A percentile compares a stretch with the other conserved stretches of the same genome.
phyloP scores from a whole-genome alignment of 1,140 invertebrate species.

The Calosoma granatense region DNA sequence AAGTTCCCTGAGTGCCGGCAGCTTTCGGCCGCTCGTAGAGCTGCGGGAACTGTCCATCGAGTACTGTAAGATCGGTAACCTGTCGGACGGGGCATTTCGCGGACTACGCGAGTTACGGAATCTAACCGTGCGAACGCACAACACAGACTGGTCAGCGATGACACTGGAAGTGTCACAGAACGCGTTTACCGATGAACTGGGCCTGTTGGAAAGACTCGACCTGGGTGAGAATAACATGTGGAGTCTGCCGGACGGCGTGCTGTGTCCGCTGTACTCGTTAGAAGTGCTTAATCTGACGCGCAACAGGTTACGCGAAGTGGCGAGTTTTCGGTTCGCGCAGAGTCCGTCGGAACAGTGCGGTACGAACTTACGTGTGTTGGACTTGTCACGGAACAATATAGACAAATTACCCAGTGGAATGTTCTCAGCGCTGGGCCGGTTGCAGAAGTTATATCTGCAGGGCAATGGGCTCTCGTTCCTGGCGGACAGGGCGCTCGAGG shows the following conservation, averaged over 20 bases:
- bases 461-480: conserved; percentile 62
- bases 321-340: conserved; percentile 61
- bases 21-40: conserved; percentile 72
- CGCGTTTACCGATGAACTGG: conserved; percentile 63
- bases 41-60: conserved; percentile 76
- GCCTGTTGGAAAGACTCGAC: conserved; percentile 67
- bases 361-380: conserved; percentile 59
- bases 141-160: conserved; percentile 80
- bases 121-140: conserved; percentile 77
- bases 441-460: conserved; percentile 50
- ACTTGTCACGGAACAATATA: conserved; percentile 74
- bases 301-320: conserved; percentile 69
- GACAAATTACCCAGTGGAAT: conserved; percentile 65
- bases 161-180: conserved; percentile 64
- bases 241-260: conserved; percentile 67
- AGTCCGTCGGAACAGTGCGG: conserved; percentile 56
- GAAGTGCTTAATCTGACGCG: conserved; percentile 70
- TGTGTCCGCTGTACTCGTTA: conserved; percentile 68
- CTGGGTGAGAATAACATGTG: conserved; percentile 82
- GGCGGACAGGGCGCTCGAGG: conserved; percentile 71
- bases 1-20: conserved; percentile 73
- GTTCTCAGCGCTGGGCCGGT: conserved; percentile 50
- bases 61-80: conserved; percentile 80
- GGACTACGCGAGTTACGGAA: conserved; percentile 71
- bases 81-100: conserved; percentile 74